Base-by-base conservation (phyloP, 92 coral and sea anemone species). In the Montipora capitata region DNA sequence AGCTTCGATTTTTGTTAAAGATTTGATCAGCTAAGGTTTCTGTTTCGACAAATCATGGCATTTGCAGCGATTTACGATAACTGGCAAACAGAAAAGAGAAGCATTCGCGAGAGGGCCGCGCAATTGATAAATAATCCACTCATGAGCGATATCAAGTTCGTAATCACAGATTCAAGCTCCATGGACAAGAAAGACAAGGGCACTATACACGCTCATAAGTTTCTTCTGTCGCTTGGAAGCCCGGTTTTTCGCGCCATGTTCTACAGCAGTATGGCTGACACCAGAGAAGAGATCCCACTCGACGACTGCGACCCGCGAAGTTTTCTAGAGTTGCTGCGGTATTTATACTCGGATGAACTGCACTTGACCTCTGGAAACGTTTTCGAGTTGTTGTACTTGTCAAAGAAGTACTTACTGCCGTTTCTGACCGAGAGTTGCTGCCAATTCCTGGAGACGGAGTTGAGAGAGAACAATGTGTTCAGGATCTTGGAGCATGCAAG, bases 181-280 rank as follows among this genome's bases (percentile, higher is more conserved):
- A 48, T 49, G 0, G 43, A 39, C 67, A 27, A 38, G 17, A 67
- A 65, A 15, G 68, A 54, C 7, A 61, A 45, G 11, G 65, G 73
- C 52, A 14, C 17, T 4, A 79, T 90, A 78, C 80, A 71, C 74
- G 94, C 91, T 40, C 94, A 90, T 72, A 90, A 90, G 64, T 75
- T 85, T 71, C 75, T 94, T 8, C 87, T 91, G 4, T 94, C 92
- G 2, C 86, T 92, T 12, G 79, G 91, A 10, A 94, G 96, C 52
- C 91, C 93, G 8, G 93, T 94, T 5, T 94, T 94, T 41, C 62
- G 64, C n/a, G 87, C 91, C 44, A 90, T 90, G 94, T 90, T 90
- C 72, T 85, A 85, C n/a, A 88, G 96, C 9, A 78, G 80, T 62
- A 9, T 88, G 59, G 89, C 91, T 3, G 93, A 94, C 65, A 70